Base-by-base conservation (phyloP, 2,888 invertebrate species). In the Sipunculus nudus region DNA sequence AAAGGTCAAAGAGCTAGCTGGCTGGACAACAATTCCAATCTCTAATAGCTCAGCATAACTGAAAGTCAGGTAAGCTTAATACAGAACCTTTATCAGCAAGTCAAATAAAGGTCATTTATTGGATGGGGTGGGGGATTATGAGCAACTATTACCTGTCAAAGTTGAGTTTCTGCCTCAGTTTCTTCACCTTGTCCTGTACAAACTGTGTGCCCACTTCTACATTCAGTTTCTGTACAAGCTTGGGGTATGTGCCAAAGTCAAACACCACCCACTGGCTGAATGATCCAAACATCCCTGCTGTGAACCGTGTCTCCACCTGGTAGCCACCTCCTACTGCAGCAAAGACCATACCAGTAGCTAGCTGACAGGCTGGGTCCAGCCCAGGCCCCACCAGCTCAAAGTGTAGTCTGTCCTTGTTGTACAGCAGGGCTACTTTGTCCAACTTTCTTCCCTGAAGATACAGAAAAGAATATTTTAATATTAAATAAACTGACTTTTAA, bases 271-370 rank as follows among this genome's bases (percentile, higher is more conserved):
- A 63, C 61, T 70, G 70, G 38, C 63, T 75, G 66, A 80, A 81
- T 16, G 79, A 79, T 1, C 81, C 81, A 65, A 78, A 80, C 75
- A 79, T 78, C 25, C 75, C 74, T 5, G 73, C 73, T 5, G 59
- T 65, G 57, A 78, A 78, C 47, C 62, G 62, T n/a, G 78, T 69
- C 16, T 48, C 45, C 3, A 68, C 63, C 40, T 45, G 62, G 61
- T 72, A 78, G 35, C 60, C 2, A 63, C 67, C 40, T 47, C 58
- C 8, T 21, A 41, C 21, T 8, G 63, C 60, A n/a, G 65, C 52
- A 63, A 79, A 80, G 19, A 56, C 46, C 8, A 74, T 74, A 1
- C 78, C 80, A n/a, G 67, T 69, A 10, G 75, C 74, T 8, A 80
- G 73, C 70, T 80, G 79, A 39, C 63, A 62, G 10, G 62, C 57